Conservation (phyloP, 2,888 invertebrate species). For the Leucophora obtusa region DNA sequence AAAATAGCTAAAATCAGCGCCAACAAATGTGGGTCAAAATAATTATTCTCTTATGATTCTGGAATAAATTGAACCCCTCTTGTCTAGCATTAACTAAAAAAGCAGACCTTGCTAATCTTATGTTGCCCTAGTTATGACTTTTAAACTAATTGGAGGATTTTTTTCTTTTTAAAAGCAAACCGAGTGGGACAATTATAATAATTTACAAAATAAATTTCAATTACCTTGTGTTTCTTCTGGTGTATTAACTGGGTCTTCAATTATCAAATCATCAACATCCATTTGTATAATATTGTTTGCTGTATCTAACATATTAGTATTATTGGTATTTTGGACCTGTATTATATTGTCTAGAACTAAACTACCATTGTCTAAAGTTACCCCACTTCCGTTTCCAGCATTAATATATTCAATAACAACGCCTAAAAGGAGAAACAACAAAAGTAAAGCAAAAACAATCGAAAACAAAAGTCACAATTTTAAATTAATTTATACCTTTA, state of each 20-base stretch:
- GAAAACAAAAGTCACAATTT: not conserved
- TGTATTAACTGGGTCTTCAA: constrained; percentile 64
- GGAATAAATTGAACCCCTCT: too few relatives aligned
- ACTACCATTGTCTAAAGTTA: constrained; percentile 59
- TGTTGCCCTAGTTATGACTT: too few relatives aligned
- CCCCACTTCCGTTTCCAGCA: constrained; percentile 58
- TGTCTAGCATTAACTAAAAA: too few relatives aligned
- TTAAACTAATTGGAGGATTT: too few relatives aligned
- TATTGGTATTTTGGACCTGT: constrained; percentile 50
- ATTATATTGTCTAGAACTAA: constrained; percentile 59
- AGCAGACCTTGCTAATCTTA: too few relatives aligned
- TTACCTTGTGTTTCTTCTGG: constrained; percentile 46
- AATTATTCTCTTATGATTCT: too few relatives aligned
- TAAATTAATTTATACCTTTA: constrained; percentile 59
- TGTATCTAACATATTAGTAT: constrained; percentile 18
- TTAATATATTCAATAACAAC: constrained; percentile 75
- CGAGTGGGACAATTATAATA: too few relatives aligned
- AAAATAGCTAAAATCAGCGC: too few relatives aligned
- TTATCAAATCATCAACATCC: constrained; percentile 71
- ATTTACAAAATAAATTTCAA: not conserved
- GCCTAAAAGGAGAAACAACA: constrained; percentile 59
- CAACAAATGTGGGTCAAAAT: too few relatives aligned
- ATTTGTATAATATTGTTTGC: constrained; percentile 60
- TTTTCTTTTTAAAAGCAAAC: too few relatives aligned
- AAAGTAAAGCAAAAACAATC: not conserved